Base-by-base conservation (phyloP, 2,797 vertebrate genomes). In the Cossypha heuglini region DNA sequence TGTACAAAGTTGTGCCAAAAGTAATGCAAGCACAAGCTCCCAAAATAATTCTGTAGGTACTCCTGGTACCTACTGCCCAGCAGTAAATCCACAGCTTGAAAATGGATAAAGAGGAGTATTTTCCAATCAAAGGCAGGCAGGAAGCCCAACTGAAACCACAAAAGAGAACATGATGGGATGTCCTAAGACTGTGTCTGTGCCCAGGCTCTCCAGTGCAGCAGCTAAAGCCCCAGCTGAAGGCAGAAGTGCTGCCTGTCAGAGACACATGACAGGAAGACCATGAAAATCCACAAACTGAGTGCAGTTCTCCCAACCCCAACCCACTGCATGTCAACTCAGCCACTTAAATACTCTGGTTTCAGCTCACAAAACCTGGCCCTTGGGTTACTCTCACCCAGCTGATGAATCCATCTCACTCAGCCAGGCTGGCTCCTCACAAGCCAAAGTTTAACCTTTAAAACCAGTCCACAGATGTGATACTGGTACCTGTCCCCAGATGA, bases 51-150 rank as follows among this genome's bases (percentile, higher is more conserved):
- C 35, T 17, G 31, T 18, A 61, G 33, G 37, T 38, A 55, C 58
- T 86, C n/a, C 74, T 19, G 45, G 54, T 74, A 48, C 80, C 67
- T 55, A 46, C 40, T n/a, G 48, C 86, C 83, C 92, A 84, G 88
- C 72, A 93, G 73, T n/a, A 63, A 79, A 92, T 63, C 46, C 63
- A 82, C 66, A 88, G 75, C 67, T 57, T 79, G 71, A 46, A 79
- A 75, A 74, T 0, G 2, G 68, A 55, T 13, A 38, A 26, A 77
- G n/a, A 51, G 29, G 71, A 84, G 16, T 5, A 26, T 71, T 83
- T 97, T 96, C 96, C 94, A 95, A 94, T 89, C 90, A 55, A 79
- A 90, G 91, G 52, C 37, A 88, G 24, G 54, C 96, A 95, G 90
- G 83, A 85, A 68, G 86, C 62, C 78, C 93, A 86, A 51, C 86